Percentiles rank a stretch among this genome's conserved stretches.
phyloP scores from a whole-genome alignment of 2,888 invertebrate genomes.

The Drosophila anomalata region DNA sequence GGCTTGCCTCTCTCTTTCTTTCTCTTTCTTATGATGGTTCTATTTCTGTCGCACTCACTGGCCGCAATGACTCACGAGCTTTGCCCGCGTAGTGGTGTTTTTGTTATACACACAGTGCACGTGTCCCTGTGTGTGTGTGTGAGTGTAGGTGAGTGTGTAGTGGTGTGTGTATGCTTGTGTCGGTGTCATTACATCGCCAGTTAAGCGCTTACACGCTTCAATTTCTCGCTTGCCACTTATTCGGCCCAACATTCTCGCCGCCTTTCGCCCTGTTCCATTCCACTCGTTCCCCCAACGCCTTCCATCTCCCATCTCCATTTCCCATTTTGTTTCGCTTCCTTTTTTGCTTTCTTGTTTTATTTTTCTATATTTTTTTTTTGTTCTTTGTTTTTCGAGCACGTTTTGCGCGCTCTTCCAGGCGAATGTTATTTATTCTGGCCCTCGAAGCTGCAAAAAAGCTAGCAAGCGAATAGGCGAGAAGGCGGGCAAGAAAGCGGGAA shows the following conservation, averaged over 20 bases:
- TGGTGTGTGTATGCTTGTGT: conserved; percentile 16
- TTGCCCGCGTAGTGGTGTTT: conserved; percentile 31
- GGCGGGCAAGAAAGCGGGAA: conserved; percentile 5
- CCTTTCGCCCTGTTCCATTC: conserved; percentile 29
- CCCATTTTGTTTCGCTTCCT: conserved; percentile 6
- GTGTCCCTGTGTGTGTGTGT: conserved; percentile 7
- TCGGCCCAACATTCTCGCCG: conserved; percentile 54
- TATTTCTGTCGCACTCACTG: neutral
- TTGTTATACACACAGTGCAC: conserved; percentile 31
- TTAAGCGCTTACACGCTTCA: conserved; percentile 79
- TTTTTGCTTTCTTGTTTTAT: conserved; percentile 8
- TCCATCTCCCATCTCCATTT: neutral
- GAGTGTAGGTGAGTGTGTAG: conserved; percentile 5
- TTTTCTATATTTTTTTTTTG: conserved; percentile 10
- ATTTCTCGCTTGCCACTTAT: conserved; percentile 66
- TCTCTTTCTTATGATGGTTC: conserved; percentile 8
- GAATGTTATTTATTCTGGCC: conserved; percentile 38
- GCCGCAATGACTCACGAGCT: conserved; percentile 27
- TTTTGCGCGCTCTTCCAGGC: conserved; percentile 50
- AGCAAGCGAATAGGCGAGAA: conserved; percentile 4
- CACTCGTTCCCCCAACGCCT: conserved; percentile 2
- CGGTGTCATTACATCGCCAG: conserved; percentile 63
- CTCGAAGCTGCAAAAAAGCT: conserved; percentile 36
- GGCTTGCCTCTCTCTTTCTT: neutral
- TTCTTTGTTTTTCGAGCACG: conserved; percentile 17